phyloP scores from a whole-genome alignment of 1,140 invertebrate genomes.

The Himalopsyche phryganea region DNA sequence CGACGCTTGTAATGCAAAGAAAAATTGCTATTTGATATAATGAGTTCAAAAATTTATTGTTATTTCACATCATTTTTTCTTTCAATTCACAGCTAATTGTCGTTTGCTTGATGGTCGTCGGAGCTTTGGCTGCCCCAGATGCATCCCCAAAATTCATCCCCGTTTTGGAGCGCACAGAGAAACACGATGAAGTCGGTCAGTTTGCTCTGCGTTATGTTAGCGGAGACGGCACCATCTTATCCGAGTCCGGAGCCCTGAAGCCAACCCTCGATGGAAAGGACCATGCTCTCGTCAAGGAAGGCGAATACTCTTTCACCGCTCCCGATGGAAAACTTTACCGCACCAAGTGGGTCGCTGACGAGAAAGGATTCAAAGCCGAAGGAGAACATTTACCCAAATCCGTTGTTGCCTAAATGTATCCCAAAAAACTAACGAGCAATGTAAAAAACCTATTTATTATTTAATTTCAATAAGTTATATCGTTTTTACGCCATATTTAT shows the following conservation, averaged over 20 bases:
- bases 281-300: constrained; percentile 39
- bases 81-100: background rate
- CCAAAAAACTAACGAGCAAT: background rate
- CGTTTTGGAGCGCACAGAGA: constrained; percentile 37
- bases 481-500: too few species aligned
- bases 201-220: constrained; percentile 44
- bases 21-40: too few species aligned
- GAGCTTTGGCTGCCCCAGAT: background rate
- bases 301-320: constrained; percentile 39
- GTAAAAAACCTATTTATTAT: too few species aligned
- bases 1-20: too few species aligned
- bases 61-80: too few species aligned
- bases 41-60: too few species aligned
- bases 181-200: constrained; percentile 44
- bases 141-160: constrained; percentile 24
- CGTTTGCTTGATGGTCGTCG: constrained; percentile 7
- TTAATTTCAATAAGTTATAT: too few species aligned
- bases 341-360: constrained; percentile 43
- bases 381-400: constrained; percentile 44
- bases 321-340: constrained; percentile 41
- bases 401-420: constrained; percentile 16
- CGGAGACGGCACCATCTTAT: constrained; percentile 41
- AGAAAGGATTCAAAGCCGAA: constrained; percentile 40
- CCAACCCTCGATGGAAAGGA: constrained; percentile 37
- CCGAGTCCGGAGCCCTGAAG: constrained; percentile 40